Evolutionary conservation across 30 jellyfish, hydroid and myxozoan genomes (phyloP), one percentile per base, ranked within the genome.

Genomic region (Chrysaora quinquecirrha): DNA sequence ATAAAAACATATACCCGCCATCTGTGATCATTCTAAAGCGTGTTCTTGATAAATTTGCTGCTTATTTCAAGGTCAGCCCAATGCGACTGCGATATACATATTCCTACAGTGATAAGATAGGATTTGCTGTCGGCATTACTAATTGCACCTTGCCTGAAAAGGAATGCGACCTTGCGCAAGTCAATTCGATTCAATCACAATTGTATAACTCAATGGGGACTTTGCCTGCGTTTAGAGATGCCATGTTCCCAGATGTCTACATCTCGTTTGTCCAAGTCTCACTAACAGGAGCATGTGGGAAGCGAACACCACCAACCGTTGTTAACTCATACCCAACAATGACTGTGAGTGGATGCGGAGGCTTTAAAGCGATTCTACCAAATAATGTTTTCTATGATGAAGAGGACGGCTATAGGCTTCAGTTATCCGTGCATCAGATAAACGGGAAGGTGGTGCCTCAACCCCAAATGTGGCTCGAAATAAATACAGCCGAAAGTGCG

Each of bases 311-410:
- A 1, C 99, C 99, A 1, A 30, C 49, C 2, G 89, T 79, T 9
- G 2, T 29, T 48, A 80, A 61, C 14, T 76, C 93, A 25, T 74
- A 82, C 64, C 96, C 95, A 34, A 66, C 71, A 7, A 28, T 83
- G 28, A 94, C 89, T 9, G 18, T 87, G 21, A 1, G 33, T 3
- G 75, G 92, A 33, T 94, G 97, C 88, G 22, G 96, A 3, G 28
- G 68, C 14, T 19, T 87, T 20, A 25, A 25, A 1, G 14, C 43
- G 29, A 29, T 66, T 32, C 28, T 87, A 27, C 87, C 90, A 19
- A 22, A 64, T 21, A 83, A 78, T 14, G 70, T 84, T 6, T 94
- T 94, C 83, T 52, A 71, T 9, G 99, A 94, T 74, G 96, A 77
- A 61, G 94, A 68, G 25, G 97, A 88, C 73, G 95, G 93, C 22